A percentile compares a stretch with the other conserved stretches of the same genome.
These are phyloP conservation scores for Cettia cetti DNA, from an alignment of 2,113 vertebrate genomes.

Conservation along the genomic window DNA sequence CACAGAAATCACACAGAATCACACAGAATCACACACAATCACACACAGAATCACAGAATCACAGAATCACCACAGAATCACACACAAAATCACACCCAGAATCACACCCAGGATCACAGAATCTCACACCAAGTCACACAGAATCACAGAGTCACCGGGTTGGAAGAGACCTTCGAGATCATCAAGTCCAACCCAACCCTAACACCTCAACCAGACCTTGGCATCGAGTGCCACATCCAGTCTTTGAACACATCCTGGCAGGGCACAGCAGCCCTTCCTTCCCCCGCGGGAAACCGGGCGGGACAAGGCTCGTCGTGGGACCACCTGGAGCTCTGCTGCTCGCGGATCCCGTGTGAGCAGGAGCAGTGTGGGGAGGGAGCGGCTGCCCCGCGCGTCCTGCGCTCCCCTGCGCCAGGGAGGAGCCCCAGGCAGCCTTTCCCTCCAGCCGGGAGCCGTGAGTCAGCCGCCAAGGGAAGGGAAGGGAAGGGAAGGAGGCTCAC, in stretches of 20 bases:
- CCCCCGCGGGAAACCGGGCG: not conserved
- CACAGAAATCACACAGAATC: too few relatives aligned
- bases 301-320: not conserved
- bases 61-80: too few relatives aligned
- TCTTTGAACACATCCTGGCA: not conserved
- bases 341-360: accelerated
- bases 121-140: not conserved
- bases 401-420: not conserved
- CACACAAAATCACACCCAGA: too few relatives aligned
- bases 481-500: not conserved
- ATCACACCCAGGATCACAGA: not conserved
- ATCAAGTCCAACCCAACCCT: not conserved
- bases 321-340: not conserved
- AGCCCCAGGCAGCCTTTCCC: not conserved
- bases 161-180: not conserved
- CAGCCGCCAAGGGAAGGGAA: not conserved
- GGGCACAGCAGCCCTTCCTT: not conserved
- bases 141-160: not conserved
- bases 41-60: not conserved
- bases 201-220: not conserved
- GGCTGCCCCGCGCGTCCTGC: not conserved
- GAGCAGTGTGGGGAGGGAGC: not conserved
- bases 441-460: not conserved
- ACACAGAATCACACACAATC: not conserved
- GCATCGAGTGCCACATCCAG: not conserved